phyloP scores from a whole-genome alignment of 2,113 vertebrate genomes.

The Hypomesus transpacificus region DNA sequence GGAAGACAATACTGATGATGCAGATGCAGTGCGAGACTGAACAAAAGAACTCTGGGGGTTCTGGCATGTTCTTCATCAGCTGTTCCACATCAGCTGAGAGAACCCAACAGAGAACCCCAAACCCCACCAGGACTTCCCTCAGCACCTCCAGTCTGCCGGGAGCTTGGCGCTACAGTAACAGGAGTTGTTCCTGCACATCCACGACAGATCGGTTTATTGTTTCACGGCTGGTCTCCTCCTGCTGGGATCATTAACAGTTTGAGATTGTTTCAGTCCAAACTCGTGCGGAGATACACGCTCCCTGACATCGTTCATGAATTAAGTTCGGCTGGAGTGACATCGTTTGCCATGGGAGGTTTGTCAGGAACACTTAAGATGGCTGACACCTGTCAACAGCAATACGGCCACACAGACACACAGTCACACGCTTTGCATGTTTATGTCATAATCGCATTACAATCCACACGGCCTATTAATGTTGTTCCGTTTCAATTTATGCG shows the following conservation, averaged over 20 bases:
- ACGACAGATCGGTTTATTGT: conserved; percentile 51
- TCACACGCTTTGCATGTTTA: conserved; percentile 60
- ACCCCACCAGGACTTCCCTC: conserved; percentile 21
- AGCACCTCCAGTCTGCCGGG: conserved; percentile 28
- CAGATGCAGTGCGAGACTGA: too few relatives aligned
- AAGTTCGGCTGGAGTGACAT: conserved; percentile 54
- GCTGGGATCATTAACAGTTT: conserved; percentile 62
- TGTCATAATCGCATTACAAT: conserved; percentile 63
- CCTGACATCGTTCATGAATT: conserved; percentile 63
- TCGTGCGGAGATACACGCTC: conserved; percentile 49
- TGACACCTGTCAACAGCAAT: conserved; percentile 69
- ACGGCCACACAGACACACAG: conserved; percentile 33
- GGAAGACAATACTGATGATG: too few relatives aligned
- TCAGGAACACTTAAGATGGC: conserved; percentile 66
- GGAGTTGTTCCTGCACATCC: conserved; percentile 29
- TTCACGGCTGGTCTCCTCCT: conserved; percentile 49
- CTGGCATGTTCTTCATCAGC: not conserved
- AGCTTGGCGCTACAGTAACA: conserved; percentile 20
- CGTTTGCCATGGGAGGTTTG: conserved; percentile 60
- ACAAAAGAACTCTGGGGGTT: too few relatives aligned
- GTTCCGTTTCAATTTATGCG: conserved; percentile 63
- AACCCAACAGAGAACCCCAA: conserved; percentile 20
- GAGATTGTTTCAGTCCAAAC: conserved; percentile 42
- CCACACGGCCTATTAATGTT: conserved; percentile 67
- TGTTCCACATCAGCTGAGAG: conserved; percentile 34